A percentile compares a stretch with the other conserved stretches of the same genome.
Conservation (phyloP, 2,113 vertebrate species). For the human region DNA sequence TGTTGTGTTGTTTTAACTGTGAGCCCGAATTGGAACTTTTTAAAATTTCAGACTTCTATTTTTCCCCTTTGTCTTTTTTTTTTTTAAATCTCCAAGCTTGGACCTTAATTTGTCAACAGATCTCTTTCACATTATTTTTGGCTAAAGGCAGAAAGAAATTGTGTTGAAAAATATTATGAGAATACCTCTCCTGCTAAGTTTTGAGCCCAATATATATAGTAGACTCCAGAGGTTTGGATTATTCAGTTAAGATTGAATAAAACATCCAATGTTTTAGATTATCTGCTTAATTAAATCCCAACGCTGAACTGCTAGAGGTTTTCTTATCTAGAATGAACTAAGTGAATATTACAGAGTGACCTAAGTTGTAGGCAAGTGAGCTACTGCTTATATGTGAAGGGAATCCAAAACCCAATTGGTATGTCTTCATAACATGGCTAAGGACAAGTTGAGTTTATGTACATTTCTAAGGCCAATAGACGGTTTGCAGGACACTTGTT, state of each 20-base stretch:
- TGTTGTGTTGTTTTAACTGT: conserved; percentile 16
- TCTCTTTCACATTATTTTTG: conserved; percentile 77
- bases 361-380: not conserved
- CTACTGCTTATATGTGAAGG: not conserved
- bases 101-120: conserved; percentile 58
- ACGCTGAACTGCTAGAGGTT: not conserved
- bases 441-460: not conserved
- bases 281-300: conserved; percentile 51
- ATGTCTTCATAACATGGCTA: not conserved
- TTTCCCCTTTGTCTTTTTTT: not conserved
- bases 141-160: conserved; percentile 51
- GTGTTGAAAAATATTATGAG: conserved; percentile 75
- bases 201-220: conserved; percentile 38
- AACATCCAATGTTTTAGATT: conserved; percentile 56
- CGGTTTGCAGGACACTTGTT: not conserved
- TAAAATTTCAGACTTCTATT: conserved; percentile 25
- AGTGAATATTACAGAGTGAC: not conserved
- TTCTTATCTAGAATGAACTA: conserved; percentile 31
- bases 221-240: conserved; percentile 53
- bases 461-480: not conserved
- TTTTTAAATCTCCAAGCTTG: not conserved
- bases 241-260: conserved; percentile 58
- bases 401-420: not conserved
- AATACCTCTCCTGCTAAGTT: conserved; percentile 68
- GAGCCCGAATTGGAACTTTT: conserved; percentile 12